Percentiles rank a stretch among this genome's conserved stretches.
Conservation (phyloP, 2,797 vertebrate species). For the Cyclura pinguis region DNA sequence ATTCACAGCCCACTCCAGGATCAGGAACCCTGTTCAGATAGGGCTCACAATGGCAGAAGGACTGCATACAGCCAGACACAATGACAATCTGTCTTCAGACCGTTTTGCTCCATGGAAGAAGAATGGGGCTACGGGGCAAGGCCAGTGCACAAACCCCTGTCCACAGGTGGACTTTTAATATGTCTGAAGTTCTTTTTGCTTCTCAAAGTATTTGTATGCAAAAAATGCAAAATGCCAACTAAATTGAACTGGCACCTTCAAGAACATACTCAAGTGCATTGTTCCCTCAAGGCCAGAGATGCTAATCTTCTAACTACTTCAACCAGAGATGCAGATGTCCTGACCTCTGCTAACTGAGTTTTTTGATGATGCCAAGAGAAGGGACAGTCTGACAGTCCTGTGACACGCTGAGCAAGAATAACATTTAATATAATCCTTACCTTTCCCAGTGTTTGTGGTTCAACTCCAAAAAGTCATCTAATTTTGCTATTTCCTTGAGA, state of each 20-base stretch:
- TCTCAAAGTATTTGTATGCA: background rate
- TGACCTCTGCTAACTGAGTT: background rate
- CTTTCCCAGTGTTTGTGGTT: conserved; percentile 99
- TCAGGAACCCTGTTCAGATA: background rate
- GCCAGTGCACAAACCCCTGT: no score
- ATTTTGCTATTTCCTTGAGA: conserved; percentile 97
- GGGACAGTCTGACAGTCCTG: background rate
- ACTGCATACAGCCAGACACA: no score
- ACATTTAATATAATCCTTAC: conserved; percentile 75
- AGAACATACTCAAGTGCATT: background rate
- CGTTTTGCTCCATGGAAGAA: background rate
- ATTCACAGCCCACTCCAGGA: background rate
- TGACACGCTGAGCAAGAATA: conserved; percentile 11
- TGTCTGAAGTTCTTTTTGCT: background rate
- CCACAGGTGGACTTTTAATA: background rate
- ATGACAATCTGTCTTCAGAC: background rate
- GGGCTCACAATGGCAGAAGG: background rate
- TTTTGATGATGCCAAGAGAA: background rate
- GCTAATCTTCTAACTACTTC: background rate
- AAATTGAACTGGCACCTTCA: background rate
- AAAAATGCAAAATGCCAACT: background rate
- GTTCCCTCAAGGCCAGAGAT: background rate
- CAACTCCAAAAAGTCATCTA: conserved; percentile 94
- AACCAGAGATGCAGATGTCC: background rate
- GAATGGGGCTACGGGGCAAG: no score